Conservation (phyloP, 2,113 vertebrate species). For the sheep (Ovis aries) region ARS-UI_Ramb_v3.0 NC_056054.1:27707001-27707500, state of each 20-base stretch:
- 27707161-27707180: not conserved
- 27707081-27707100: not conserved
- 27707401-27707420: not conserved
- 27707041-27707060: not conserved
- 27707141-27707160: not conserved
- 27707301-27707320: not conserved
- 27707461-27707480: not conserved
- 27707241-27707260: not conserved
- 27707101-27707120: not conserved
- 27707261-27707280: not conserved
- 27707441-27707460: not conserved
- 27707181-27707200: not conserved
- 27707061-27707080: not conserved
- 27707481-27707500: not conserved
- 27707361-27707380: not conserved
- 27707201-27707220: not conserved
- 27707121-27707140: not conserved
- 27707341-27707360: not conserved
- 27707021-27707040: not conserved
- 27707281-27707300: not conserved
- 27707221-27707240: not conserved
- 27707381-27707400: not conserved
- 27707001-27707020: not conserved
- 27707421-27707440: not conserved
- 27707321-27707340: not conserved